These are phyloP conservation scores for Endotricha flammealis DNA, from an alignment of 2,888 invertebrate genomes.

Conservation along the genomic window DNA sequence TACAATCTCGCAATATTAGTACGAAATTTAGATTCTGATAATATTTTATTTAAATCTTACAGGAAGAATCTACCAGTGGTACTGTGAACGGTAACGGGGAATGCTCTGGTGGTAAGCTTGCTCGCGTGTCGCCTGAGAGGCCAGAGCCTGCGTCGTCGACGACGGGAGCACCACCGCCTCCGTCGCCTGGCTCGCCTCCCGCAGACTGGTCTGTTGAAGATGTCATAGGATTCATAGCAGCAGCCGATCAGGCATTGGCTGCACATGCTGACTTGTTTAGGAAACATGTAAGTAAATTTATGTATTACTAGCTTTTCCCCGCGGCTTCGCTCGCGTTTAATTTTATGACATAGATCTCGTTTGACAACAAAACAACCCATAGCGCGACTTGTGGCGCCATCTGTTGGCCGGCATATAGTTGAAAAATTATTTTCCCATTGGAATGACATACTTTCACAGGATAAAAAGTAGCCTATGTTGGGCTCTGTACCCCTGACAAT, in stretches of 20 bases:
- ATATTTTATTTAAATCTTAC: too few relatives aligned
- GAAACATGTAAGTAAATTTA: constrained; percentile 86
- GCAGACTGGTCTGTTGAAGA: constrained; percentile 96
- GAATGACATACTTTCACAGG: too few relatives aligned
- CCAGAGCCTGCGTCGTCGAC: constrained; percentile 84
- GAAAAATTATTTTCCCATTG: background rate
- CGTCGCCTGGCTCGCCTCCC: constrained; percentile 76
- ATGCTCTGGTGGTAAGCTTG: constrained; percentile 40
- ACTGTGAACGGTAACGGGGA: constrained; percentile 25
- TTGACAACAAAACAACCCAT: too few relatives aligned
- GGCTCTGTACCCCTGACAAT: too few relatives aligned
- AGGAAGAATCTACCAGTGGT: constrained; percentile 34
- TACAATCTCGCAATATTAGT: too few relatives aligned
- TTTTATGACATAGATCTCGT: too few relatives aligned
- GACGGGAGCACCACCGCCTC: constrained; percentile 70
- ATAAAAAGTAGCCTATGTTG: too few relatives aligned
- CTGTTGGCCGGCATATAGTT: constrained; percentile 3
- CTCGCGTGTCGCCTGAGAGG: constrained; percentile 77
- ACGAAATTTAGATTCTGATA: too few relatives aligned
- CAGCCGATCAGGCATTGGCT: constrained; percentile 89
- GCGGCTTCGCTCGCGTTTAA: too few relatives aligned
- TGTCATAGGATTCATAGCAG: constrained; percentile 93
- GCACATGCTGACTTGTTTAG: constrained; percentile 94
- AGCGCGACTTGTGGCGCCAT: too few relatives aligned
- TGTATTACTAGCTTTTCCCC: too few relatives aligned